Evolutionary conservation across 1,140 invertebrate species (phyloP).

Genomic region (Brachionus asplanchnoidis): DNA sequence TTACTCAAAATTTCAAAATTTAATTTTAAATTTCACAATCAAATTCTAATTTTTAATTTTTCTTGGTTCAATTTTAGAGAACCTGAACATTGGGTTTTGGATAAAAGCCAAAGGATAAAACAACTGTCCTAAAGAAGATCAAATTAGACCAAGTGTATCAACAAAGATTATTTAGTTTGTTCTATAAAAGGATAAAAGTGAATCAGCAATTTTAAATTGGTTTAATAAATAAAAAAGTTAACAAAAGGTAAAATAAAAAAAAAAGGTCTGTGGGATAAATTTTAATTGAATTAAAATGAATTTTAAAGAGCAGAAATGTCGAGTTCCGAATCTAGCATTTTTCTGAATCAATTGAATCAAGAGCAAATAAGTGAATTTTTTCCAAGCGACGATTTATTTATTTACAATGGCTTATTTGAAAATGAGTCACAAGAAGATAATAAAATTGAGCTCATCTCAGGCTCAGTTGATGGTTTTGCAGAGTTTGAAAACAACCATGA

Average conservation of each 20-base stretch:
- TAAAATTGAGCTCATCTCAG: neutral
- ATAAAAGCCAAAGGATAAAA: neutral
- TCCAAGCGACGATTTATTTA: neutral
- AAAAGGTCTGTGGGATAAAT: neutral
- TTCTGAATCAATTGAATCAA: neutral
- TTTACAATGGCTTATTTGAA: neutral
- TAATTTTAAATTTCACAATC: neutral
- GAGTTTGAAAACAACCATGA: neutral
- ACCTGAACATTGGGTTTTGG: neutral
- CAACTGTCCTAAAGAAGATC: neutral
- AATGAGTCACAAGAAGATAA: neutral
- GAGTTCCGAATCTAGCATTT: neutral
- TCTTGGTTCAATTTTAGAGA: neutral
- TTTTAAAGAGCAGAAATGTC: neutral
- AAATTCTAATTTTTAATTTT: neutral
- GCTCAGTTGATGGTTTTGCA: neutral
- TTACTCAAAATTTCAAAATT: neutral
- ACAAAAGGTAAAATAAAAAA: neutral
- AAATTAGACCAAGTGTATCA: neutral
- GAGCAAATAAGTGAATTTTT: neutral
- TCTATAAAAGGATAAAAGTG: neutral
- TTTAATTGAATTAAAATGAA: neutral
- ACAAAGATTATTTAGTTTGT: neutral
- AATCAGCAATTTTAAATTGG: neutral
- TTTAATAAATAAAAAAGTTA: neutral